A percentile compares a stretch with the other conserved stretches of the same genome.
Conservation (phyloP, 1,140 invertebrate genomes). For the Drosophila asahinai region DNA sequence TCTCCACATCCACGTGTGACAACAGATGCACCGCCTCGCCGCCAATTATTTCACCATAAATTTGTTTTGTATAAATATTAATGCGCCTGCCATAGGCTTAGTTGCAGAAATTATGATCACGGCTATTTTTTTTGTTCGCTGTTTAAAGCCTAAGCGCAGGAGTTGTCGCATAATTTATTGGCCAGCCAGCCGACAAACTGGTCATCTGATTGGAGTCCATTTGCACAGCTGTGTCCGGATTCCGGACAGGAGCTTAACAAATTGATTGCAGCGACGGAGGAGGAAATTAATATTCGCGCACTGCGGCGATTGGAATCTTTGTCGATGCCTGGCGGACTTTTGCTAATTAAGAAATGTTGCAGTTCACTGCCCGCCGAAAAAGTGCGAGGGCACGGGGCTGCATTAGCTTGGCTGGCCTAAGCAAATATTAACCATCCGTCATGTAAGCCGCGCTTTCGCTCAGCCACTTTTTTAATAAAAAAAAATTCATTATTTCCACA, state of each 20-base stretch:
- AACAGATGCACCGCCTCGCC: slow-evolving; percentile 38
- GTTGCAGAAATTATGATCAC: slow-evolving; percentile 79
- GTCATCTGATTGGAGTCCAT: slow-evolving; percentile 37
- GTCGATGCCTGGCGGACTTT: slow-evolving; percentile 30
- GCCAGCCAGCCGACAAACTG: slow-evolving; percentile 40
- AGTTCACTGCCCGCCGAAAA: slow-evolving; percentile 24
- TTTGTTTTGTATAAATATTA: slow-evolving; percentile 81
- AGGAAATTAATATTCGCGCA: slow-evolving; percentile 44
- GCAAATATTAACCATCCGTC: slow-evolving; percentile 68
- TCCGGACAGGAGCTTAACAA: slow-evolving; percentile 60
- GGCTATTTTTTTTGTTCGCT: slow-evolving; percentile 29
- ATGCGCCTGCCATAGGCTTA: slow-evolving; percentile 73
- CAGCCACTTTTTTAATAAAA: slow-evolving; percentile 72
- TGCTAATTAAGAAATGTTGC: slow-evolving; percentile 66
- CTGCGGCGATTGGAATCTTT: slow-evolving; percentile 40
- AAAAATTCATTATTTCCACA: slow-evolving; percentile 78
- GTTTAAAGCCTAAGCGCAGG: slow-evolving; percentile 59
- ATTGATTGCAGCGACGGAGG: slow-evolving; percentile 50
- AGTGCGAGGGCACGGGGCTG: slow-evolving; percentile 52
- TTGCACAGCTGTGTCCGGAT: slow-evolving; percentile 60
- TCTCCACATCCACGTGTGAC: slow-evolving; percentile 58
- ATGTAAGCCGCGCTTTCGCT: slow-evolving; percentile 57
- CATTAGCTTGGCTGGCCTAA: slow-evolving; percentile 60
- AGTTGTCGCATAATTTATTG: slow-evolving; percentile 71
- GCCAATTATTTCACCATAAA: slow-evolving; percentile 73